Base-by-base conservation (phyloP, 2,888 invertebrate genomes). In the Rhamnusium bicolor region DNA sequence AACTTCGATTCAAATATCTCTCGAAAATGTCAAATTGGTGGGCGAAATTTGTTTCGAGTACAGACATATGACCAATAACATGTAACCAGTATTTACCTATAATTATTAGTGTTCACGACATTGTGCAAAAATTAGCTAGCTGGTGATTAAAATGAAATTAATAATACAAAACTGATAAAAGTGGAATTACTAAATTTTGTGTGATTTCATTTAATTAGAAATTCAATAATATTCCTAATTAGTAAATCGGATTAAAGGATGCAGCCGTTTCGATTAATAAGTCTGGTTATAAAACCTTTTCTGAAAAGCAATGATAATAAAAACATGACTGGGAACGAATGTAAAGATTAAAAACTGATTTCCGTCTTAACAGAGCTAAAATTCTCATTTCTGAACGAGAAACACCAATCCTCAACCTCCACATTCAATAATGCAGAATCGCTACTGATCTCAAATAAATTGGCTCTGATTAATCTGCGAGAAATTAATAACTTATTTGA, bases 171-270 rank as follows among this genome's bases (percentile, higher is more conserved):
- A 40, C 40, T 40, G 40, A 40, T 40, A 40, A 40, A n/a, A 10
- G 40, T n/a, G 4, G 40, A n/a, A 40, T 40, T 40, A 40, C 40
- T 40, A 40, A 40, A 7, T n/a, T 40, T 40, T 2, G 40, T 40
- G 40, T n/a, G 40, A n/a, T 10, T 32, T 32, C 40, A 46, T 63
- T 63, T 47, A 63, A 63, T 63, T 63, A 63, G 14, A n/a, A 63
- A 63, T 63, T 63, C 49, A 47, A 63, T 63, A 63, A 63, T 19
- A 63, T 24, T 24, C n/a, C 49, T 49, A 63, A 63, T 63, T 63
- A 63, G 47, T 47, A 63, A 63, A 63, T 63, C 63, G 49, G 49
- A 63, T 63, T 63, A 63, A 32, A 63, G 19, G 62, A 49, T 21
- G 47, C 49, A 16, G 49, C 19, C 49, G 18, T 12, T 49, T 21